Evolutionary conservation across 2,113 vertebrate species (phyloP), one percentile per base, ranked within the genome.

Genomic region (Cranoglanis bouderius): DNA sequence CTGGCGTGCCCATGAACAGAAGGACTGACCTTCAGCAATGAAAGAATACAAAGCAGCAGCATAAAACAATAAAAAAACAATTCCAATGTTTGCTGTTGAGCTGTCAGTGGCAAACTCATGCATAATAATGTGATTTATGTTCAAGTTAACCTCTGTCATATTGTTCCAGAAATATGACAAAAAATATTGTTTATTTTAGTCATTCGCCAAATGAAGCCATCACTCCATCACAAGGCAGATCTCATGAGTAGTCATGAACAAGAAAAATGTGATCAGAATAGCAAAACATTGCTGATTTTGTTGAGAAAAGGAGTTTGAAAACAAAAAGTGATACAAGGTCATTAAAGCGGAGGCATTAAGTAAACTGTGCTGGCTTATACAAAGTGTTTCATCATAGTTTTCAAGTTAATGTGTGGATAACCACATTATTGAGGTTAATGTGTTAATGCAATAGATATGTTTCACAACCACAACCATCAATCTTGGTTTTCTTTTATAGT

Each of bases 101-200:
- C 75, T 82, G 87, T 82, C 87, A 78, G 24, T 6, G 43, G 46
- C 43, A 46, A 85, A 8, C 49, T 85, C 82, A 81, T 81, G 72
- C 49, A 90, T 90, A 90, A 70, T 81, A 13, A 90, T 87, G 18
- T 74, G 77, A 65, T 55, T 77, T 85, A 78, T 67, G 38, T 70
- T 67, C 19, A 65, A 57, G 57, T 55, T 40, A 77, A 85, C 29
- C 40, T 78, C 63, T n/a, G 53, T 61, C 82, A 67, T 49, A 32
- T 49, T 32, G 53, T 49, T 72, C 77, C 65, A 72, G 57, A 61
- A 63, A 81, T 1, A 24, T 14, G 12, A 4, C 26, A 5, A 14
- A 40, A 24, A 32, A 81, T 19, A 38, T 4, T 55, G 19, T 75
- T 72, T 10, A 26, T 87, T 67, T 53, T 29, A 67, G 59, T 63